These are phyloP conservation scores for Lacerta agilis DNA, from an alignment of 2,797 vertebrate genomes.

Conservation along the genomic window DNA sequence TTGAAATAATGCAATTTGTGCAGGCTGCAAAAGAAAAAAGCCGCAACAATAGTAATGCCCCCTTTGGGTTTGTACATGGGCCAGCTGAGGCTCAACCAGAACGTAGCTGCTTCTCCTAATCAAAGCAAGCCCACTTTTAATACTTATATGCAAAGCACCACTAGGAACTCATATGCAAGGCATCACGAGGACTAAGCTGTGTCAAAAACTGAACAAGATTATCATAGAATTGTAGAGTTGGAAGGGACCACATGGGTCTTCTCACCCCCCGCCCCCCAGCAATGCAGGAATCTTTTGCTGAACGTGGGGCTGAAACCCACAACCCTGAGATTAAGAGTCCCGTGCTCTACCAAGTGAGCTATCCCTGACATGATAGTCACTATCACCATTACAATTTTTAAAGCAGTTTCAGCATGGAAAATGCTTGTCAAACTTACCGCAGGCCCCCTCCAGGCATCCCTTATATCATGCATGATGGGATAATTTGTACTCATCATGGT, in stretches of 20 bases:
- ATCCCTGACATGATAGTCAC: neutral
- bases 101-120: neutral
- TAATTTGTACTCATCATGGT: no score
- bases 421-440: neutral
- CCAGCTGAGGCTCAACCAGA: neutral
- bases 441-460: no score
- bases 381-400: neutral
- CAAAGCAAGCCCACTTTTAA: conserved; percentile 8
- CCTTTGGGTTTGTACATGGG: neutral
- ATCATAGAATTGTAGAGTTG: no score
- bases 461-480: no score
- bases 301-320: no score
- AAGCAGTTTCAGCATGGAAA: neutral
- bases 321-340: no score
- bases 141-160: neutral
- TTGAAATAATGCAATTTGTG: neutral
- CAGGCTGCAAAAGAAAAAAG: neutral
- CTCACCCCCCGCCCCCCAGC: no score
- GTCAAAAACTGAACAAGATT: neutral
- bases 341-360: no score
- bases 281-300: no score
- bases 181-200: neutral
- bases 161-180: neutral
- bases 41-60: neutral
- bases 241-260: no score